Evolutionary conservation across 2,888 invertebrate species (phyloP).

Genomic region (Trilocha varians): DNA sequence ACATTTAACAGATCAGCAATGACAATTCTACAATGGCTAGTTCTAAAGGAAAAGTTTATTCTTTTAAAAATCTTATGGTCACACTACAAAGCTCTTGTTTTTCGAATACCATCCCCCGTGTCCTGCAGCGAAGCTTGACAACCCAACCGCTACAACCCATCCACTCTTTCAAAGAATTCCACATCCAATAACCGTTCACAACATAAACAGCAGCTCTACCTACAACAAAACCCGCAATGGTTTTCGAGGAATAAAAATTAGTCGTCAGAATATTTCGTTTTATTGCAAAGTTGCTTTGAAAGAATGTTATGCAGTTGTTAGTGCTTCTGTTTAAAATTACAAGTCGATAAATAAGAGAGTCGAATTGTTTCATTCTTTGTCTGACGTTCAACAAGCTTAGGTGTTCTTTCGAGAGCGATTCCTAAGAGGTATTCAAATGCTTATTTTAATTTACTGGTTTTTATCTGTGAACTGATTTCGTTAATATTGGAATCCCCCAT

Average conservation of each 20-base stretch:
- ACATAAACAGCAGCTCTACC: not conserved
- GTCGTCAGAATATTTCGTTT: not conserved
- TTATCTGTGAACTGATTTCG: no score
- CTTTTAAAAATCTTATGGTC: slow-evolving; percentile 17
- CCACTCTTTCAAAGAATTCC: slow-evolving; percentile 10
- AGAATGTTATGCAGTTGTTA: slow-evolving; percentile 8
- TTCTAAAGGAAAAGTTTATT: no score
- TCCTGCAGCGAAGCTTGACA: slow-evolving; percentile 46
- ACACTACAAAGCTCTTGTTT: slow-evolving; percentile 47
- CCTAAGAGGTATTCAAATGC: not conserved
- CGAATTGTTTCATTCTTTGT: not conserved
- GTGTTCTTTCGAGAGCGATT: not conserved
- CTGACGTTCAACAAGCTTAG: not conserved
- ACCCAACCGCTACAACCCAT: slow-evolving; percentile 24
- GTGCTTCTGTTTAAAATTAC: not conserved
- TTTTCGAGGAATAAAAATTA: not conserved
- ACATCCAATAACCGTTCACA: slow-evolving; percentile 10
- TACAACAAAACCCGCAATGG: slow-evolving; percentile 1
- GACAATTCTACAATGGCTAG: no score
- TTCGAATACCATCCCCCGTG: slow-evolving; percentile 38
- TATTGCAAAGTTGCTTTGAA: not conserved
- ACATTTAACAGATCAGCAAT: no score
- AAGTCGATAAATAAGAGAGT: not conserved
- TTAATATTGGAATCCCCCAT: no score
- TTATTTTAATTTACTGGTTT: no score